Evolutionary conservation across 2,113 vertebrate species (phyloP).

Genomic region (Sterrhoptilus dennistouni): DNA sequence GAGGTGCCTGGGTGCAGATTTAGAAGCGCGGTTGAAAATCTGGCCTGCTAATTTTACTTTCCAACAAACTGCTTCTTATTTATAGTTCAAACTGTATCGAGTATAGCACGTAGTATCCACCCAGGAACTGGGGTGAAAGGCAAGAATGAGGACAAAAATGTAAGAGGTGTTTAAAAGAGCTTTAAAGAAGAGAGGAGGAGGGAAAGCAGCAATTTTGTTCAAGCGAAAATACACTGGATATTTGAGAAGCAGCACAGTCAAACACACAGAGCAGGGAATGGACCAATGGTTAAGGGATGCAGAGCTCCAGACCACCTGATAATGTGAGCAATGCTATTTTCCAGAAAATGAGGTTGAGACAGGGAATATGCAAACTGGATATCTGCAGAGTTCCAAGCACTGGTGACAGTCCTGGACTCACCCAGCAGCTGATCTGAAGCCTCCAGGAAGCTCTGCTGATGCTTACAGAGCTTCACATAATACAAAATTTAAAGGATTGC

Average conservation of each 20-base stretch:
- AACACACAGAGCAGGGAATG: background rate
- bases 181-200: background rate
- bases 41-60: constrained; percentile 61
- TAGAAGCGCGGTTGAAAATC: constrained; percentile 23
- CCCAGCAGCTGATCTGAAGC: background rate
- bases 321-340: background rate
- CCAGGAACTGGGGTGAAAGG: constrained; percentile 64
- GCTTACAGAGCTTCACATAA: background rate
- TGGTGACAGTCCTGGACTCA: background rate
- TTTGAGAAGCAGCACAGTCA: background rate
- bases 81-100: constrained; percentile 52
- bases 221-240: background rate
- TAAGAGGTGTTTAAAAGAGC: background rate
- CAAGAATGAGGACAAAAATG: constrained; percentile 53
- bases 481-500: background rate
- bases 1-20: constrained; percentile 37
- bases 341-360: background rate
- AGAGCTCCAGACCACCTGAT: background rate
- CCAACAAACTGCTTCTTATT: constrained; percentile 55
- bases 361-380: background rate
- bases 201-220: background rate
- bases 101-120: constrained; percentile 53
- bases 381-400: background rate
- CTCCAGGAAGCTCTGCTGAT: background rate
- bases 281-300: background rate